Conservation (phyloP, 2,888 invertebrate genomes). For the Synergus itoensis region DNA sequence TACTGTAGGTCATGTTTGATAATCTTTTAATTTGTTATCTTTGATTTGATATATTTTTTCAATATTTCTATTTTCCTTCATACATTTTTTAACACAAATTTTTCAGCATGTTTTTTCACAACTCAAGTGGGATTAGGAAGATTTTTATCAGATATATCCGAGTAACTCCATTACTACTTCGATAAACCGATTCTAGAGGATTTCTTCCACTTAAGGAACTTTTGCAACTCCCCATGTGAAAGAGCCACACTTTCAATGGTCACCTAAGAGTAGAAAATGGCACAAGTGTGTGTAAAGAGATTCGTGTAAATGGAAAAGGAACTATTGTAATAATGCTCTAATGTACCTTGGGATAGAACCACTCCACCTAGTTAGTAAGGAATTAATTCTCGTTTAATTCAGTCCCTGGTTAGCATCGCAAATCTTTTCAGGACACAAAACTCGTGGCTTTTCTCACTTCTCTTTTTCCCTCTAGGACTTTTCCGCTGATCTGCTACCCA, state of each 20-base stretch:
- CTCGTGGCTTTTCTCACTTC: conserved; percentile 52
- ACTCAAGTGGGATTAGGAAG: background rate
- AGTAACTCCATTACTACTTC: too few relatives aligned
- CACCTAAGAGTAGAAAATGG: conserved; percentile 38
- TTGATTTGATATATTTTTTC: too few relatives aligned
- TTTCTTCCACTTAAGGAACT: background rate
- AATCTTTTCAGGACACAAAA: conserved; percentile 63
- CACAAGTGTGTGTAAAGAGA: background rate
- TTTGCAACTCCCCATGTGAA: background rate
- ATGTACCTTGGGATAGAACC: conserved; percentile 63
- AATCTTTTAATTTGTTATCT: background rate
- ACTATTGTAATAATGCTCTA: conserved; percentile 68
- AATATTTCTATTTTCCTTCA: background rate
- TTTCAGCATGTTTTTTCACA: too few relatives aligned
- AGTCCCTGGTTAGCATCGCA: conserved; percentile 76
- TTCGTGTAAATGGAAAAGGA: conserved; percentile 61
- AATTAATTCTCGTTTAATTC: conserved; percentile 76
- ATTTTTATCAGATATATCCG: too few relatives aligned
- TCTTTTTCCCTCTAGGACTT: conserved; percentile 53
- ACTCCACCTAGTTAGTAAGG: conserved; percentile 74
- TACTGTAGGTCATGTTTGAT: too few relatives aligned
- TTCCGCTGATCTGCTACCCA: conserved; percentile 47
- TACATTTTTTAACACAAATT: background rate
- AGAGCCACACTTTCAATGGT: background rate
- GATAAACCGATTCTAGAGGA: background rate